phyloP scores from a whole-genome alignment of 92 coral and sea anemone genomes.

The Montipora capitata region DNA sequence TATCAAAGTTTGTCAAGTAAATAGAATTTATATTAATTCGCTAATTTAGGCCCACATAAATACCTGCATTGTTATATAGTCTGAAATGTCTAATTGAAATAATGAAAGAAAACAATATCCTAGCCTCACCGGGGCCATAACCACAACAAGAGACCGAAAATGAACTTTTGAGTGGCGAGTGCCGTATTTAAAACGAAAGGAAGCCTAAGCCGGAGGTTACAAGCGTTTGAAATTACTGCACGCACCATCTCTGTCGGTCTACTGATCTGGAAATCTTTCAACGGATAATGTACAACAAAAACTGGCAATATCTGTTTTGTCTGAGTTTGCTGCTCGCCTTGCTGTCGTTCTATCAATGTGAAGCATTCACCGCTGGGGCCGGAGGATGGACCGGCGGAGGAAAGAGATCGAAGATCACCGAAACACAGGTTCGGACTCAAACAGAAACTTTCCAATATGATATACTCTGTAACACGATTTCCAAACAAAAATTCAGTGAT shows the following conservation, averaged over 20 bases:
- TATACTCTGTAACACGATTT: too few relatives aligned
- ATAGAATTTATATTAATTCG: neutral
- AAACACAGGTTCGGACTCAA: conserved; percentile 2
- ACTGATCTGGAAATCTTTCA: neutral
- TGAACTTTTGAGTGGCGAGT: conserved; percentile 1
- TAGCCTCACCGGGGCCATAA: conserved; percentile 26
- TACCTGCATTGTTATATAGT: conserved; percentile 1
- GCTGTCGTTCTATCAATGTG: neutral
- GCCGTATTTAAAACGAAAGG: conserved; percentile 8
- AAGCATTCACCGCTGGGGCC: conserved; percentile 47
- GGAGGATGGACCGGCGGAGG: conserved; percentile 33
- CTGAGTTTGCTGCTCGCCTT: neutral
- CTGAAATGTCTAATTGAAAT: conserved; percentile 25
- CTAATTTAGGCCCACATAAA: conserved; percentile 3
- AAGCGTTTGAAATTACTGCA: neutral
- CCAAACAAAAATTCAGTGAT: too few relatives aligned
- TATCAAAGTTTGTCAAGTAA: neutral
- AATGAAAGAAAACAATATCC: conserved; percentile 32
- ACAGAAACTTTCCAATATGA: neutral
- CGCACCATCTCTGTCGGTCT: neutral
- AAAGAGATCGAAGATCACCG: neutral
- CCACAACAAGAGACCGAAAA: conserved; percentile 41
- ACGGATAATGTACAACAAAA: conserved; percentile 1
- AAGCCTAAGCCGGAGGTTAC: neutral
- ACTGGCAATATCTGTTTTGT: neutral